Evolutionary conservation across 2,113 vertebrate genomes (phyloP), one percentile per base, ranked within the genome.

Genomic region (Stictonetta naevosa): DNA sequence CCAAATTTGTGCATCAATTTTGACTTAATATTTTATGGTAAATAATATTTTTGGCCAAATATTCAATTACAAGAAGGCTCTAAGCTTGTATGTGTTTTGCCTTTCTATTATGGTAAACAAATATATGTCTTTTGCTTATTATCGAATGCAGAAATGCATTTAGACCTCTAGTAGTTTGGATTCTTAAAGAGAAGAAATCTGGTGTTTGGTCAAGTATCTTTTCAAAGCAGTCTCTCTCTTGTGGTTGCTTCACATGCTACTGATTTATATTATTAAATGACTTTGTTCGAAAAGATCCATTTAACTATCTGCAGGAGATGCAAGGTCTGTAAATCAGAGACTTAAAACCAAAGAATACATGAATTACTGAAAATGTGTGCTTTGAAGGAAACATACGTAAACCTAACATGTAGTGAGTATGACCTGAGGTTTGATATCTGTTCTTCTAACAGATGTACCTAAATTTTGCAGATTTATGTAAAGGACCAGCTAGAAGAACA

Each of bases 401-500:
- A 34, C 56, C 8, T 83, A 52, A 38, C 34, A 76, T 26, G 46
- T 10, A 46, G 14, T 34, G 63, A 66, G 28, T 8, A 13, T 15
- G 8, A 38, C 23, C 18, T 78, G 29, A 75, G 64, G 14, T 53
- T 48, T 92, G 48, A 8, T 25, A 44, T 22, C 74, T 90, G 12
- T 20, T 85, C 48, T 81, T 86, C 83, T 93, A 93, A 96, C 50
- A 63, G n/a, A 25, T 77, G 7, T 72, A 50, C 34, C 42, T 64
- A 59, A 68, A 83, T 97, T 68, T 98, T 96, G 44, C 96, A 99
- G 99, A 98, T 97, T 83, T 99, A 99, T 56, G 99, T 99, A 44
- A 99, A 97, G 96, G 99, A 99, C 84, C 99, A 99, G 92, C 98
- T 99, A 95, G 99, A 99, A 95, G 99, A 98, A 94, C 98, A 98